These are phyloP conservation scores for Tryphoninae sp. DNA, from an alignment of 2,888 invertebrate genomes.

Conservation along the genomic window DNA sequence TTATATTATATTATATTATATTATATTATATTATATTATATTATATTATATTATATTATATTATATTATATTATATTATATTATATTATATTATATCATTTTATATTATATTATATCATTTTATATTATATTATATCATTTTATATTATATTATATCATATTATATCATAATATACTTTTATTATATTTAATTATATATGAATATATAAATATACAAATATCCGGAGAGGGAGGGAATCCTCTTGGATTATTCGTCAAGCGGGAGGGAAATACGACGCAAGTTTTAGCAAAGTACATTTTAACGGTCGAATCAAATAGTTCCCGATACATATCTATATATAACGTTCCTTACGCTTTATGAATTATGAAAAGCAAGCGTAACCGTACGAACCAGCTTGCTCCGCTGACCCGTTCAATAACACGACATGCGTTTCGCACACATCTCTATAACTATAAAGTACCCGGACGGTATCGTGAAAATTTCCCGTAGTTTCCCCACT, in stretches of 20 bases:
- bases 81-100: too few relatives aligned
- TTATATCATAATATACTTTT: too few relatives aligned
- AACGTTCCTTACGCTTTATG: conserved; percentile 32
- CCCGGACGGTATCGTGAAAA: neutral
- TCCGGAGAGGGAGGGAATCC: neutral
- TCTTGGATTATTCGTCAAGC: conserved; percentile 15
- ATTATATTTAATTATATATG: neutral
- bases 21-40: too few relatives aligned
- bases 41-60: too few relatives aligned
- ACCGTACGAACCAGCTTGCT: conserved; percentile 34
- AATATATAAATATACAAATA: too few relatives aligned
- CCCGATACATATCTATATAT: neutral
- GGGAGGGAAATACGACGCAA: conserved; percentile 24
- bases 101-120: too few relatives aligned
- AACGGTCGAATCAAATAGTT: neutral
- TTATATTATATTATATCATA: too few relatives aligned
- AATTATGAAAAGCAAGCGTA: conserved; percentile 50
- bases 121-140: too few relatives aligned
- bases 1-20: too few relatives aligned
- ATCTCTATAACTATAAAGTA: neutral
- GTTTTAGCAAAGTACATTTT: conserved; percentile 45
- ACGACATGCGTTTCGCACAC: neutral
- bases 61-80: too few relatives aligned
- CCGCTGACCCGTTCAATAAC: conserved; percentile 34
- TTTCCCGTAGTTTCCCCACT: conserved; percentile 18